Conservation (phyloP, 2,888 invertebrate species). For the Craniophora ligustri region DNA sequence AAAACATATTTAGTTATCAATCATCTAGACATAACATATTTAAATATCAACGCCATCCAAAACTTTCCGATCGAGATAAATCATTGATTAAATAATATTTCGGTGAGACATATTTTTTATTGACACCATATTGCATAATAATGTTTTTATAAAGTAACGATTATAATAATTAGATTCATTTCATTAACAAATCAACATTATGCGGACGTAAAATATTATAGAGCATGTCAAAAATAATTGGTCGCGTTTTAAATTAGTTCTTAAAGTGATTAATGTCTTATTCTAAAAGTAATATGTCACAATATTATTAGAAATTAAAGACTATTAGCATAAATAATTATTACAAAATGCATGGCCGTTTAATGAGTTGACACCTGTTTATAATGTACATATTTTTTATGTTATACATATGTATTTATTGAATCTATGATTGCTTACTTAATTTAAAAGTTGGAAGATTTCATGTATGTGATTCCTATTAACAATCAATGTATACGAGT, state of each 20-base stretch:
- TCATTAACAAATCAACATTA: conserved; percentile 26
- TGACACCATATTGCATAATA: not conserved
- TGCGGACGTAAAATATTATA: conserved; percentile 42
- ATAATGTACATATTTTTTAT: not conserved
- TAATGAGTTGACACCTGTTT: conserved; percentile 32
- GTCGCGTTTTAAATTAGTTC: conserved; percentile 34
- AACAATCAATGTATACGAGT: too few relatives aligned
- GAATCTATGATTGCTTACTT: too few relatives aligned
- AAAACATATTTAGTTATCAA: too few relatives aligned
- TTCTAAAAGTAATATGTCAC: conserved; percentile 42
- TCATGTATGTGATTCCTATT: too few relatives aligned
- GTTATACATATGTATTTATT: not conserved
- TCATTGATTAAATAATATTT: not conserved
- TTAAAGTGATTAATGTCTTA: conserved; percentile 53
- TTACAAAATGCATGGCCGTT: conserved; percentile 16
- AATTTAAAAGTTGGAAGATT: not conserved
- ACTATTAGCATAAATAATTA: conserved; percentile 39
- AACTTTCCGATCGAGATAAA: conserved; percentile 1
- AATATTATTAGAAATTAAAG: conserved; percentile 48
- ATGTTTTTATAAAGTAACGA: not conserved
- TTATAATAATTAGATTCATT: conserved; percentile 14
- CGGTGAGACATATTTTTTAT: not conserved
- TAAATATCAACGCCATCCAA: not conserved
- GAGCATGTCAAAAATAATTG: conserved; percentile 45
- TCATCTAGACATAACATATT: too few relatives aligned